These are phyloP conservation scores for Trematocara variabile DNA, from an alignment of 2,113 vertebrate genomes.

Conservation along the genomic window DNA sequence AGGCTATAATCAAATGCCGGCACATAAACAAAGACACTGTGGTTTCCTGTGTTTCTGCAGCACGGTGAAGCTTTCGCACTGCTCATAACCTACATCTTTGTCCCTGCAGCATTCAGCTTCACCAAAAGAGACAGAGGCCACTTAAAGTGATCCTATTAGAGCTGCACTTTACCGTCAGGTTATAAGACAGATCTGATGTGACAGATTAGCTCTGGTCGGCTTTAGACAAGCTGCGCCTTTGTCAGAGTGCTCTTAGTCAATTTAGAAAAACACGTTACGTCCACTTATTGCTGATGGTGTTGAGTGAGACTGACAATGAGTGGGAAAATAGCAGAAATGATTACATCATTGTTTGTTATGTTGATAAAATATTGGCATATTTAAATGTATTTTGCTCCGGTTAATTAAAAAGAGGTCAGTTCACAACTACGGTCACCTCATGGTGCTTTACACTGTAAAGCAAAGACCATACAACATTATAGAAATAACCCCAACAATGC, in stretches of 20 bases:
- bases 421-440: background rate
- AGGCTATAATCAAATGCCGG: background rate
- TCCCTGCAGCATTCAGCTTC: background rate
- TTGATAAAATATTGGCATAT: background rate
- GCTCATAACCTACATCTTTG: background rate
- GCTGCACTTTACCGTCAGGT: background rate
- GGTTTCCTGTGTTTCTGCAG: slow-evolving; percentile 61
- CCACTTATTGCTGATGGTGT: background rate
- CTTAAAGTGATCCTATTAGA: background rate
- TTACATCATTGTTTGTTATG: background rate
- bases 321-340: background rate
- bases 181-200: background rate
- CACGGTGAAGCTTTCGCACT: background rate
- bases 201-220: background rate
- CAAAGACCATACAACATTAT: background rate
- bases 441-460: background rate
- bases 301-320: background rate
- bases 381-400: background rate
- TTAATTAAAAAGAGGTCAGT: background rate
- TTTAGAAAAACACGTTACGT: background rate
- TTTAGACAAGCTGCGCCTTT: background rate
- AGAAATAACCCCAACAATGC: background rate
- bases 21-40: slow-evolving; percentile 32
- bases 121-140: background rate
- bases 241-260: background rate